A percentile compares a stretch with the other conserved stretches of the same genome.
phyloP scores from a whole-genome alignment of 2,888 invertebrate genomes.

The Notodonta ziczac region DNA sequence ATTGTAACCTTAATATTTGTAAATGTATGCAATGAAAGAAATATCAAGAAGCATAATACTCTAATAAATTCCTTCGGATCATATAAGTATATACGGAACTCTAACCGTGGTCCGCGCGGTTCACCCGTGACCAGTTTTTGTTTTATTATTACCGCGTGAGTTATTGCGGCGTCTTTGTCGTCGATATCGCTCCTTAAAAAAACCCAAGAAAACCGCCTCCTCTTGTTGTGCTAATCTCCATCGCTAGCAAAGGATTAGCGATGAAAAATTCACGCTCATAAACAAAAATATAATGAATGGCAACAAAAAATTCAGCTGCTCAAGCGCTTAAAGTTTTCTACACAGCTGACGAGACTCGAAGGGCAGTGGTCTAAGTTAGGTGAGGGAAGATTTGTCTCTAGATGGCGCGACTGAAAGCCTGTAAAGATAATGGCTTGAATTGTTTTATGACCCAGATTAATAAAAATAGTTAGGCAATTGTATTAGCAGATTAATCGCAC shows the following conservation, averaged over 20 bases:
- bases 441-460: background rate
- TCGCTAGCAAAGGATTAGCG: slow-evolving; percentile 58
- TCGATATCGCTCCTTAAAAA: slow-evolving; percentile 60
- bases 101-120: background rate
- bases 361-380: background rate
- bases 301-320: slow-evolving; percentile 20
- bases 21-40: too few species aligned
- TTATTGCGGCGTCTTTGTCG: slow-evolving; percentile 47
- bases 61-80: too few species aligned
- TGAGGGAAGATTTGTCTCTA: background rate
- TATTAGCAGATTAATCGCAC: too few species aligned
- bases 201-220: slow-evolving; percentile 37
- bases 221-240: slow-evolving; percentile 53
- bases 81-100: background rate
- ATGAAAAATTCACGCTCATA: slow-evolving; percentile 47
- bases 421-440: background rate
- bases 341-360: background rate
- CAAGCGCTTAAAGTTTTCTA: background rate
- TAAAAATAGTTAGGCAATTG: too few species aligned
- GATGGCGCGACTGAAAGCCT: background rate
- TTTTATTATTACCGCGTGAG: slow-evolving; percentile 49
- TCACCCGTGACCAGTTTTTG: slow-evolving; percentile 26
- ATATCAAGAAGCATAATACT: too few species aligned
- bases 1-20: too few species aligned
- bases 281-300: slow-evolving; percentile 57